These are phyloP conservation scores for Hyppa rectilinea DNA, from an alignment of 2,888 invertebrate genomes.

Conservation along the genomic window DNA sequence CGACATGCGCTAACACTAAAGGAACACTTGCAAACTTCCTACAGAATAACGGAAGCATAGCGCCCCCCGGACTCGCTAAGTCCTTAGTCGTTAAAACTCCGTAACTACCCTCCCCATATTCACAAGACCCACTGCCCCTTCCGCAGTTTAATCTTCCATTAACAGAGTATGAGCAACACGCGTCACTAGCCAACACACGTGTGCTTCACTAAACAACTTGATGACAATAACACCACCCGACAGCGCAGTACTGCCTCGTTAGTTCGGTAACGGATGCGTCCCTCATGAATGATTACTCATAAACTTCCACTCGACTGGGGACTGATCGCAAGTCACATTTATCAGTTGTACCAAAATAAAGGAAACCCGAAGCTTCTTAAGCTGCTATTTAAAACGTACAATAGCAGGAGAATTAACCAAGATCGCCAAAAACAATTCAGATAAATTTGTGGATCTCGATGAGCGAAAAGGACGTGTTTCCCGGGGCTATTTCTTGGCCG, in stretches of 20 bases:
- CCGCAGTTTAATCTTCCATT: constrained; percentile 73
- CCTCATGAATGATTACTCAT: constrained; percentile 60
- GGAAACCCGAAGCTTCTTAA: constrained; percentile 40
- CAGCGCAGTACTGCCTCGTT: constrained; percentile 39
- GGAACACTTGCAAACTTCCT: constrained; percentile 71
- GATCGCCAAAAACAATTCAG: constrained; percentile 72
- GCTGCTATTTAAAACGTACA: constrained; percentile 67
- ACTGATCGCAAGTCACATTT: constrained; percentile 54
- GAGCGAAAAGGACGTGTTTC: constrained; percentile 67
- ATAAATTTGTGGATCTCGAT: constrained; percentile 75
- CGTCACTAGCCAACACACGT: constrained; percentile 14
- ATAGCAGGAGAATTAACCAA: constrained; percentile 64
- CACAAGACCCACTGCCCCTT: constrained; percentile 72
- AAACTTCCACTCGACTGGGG: constrained; percentile 55
- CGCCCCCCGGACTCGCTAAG: constrained; percentile 72
- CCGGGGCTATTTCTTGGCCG: constrained; percentile 73
- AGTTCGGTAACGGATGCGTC: constrained; percentile 58
- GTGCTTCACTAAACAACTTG: constrained; percentile 52
- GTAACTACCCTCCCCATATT: constrained; percentile 78
- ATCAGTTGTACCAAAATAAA: constrained; percentile 51
- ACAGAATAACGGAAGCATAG: constrained; percentile 69
- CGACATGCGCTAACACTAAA: constrained; percentile 64
- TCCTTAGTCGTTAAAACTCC: constrained; percentile 80
- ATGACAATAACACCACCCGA: constrained; percentile 36
- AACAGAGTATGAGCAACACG: constrained; percentile 67